A percentile compares a stretch with the other conserved stretches of the same genome.
These are phyloP conservation scores for Phataginus tricuspis DNA, from an alignment of 2,797 vertebrate species.

Conservation along the genomic window DNA sequence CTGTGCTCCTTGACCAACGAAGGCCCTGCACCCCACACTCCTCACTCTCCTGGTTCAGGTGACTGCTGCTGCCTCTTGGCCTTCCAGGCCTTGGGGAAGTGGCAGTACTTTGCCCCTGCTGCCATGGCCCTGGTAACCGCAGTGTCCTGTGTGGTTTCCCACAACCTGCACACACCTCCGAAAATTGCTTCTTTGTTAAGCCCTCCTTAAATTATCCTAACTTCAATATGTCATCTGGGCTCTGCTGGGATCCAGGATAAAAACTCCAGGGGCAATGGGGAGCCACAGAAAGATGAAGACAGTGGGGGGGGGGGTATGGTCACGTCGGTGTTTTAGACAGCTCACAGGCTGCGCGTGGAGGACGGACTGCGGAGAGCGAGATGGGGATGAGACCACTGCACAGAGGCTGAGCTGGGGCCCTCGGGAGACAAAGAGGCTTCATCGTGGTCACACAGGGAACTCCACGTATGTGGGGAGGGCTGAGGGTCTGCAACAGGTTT, in stretches of 20 bases:
- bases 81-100: neutral
- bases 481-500: neutral
- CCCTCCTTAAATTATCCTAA: neutral
- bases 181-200: neutral
- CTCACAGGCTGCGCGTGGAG: neutral
- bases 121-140: neutral
- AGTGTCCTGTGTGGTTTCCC: neutral
- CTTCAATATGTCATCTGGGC: neutral
- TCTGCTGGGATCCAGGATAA: neutral
- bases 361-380: rapidly evolving
- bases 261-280: neutral
- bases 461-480: neutral
- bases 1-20: too few relatives aligned
- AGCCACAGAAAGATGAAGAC: neutral
- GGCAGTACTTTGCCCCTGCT: neutral
- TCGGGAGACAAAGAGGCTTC: neutral
- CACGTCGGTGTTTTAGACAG: neutral
- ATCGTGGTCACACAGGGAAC: neutral
- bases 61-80: neutral
- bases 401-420: neutral
- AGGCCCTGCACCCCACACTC: too few relatives aligned
- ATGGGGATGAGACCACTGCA: neutral
- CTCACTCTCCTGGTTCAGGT: neutral
- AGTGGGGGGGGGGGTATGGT: rapidly evolving
- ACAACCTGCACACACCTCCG: neutral